Evolutionary conservation across 2,888 invertebrate genomes (phyloP), one percentile per base, ranked within the genome.

Genomic region (Leptinotarsa haldemani): DNA sequence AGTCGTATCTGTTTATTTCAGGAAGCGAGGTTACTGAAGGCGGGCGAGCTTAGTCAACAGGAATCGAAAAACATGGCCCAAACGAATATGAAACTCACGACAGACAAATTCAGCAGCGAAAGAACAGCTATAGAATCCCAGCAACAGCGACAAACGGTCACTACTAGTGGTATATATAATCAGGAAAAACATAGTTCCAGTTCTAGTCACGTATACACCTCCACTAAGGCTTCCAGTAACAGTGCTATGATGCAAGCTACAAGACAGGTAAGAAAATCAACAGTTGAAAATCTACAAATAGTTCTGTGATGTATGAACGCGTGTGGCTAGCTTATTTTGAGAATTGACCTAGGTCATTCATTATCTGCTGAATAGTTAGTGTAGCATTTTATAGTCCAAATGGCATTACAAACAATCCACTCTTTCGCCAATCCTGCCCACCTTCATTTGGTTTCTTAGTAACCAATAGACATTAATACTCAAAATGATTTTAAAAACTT

Each of bases 31-130:
- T 94, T 94, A 69, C 87, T 97, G 80, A 95, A 94, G 87, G 92
- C 95, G 70, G 95, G 94, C 71, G 96, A 96, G 86, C 89, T 95
- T 70, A 92, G 94, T 70, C 95, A 95, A 82, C 94, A 96, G 86
- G 95, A 96, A 86, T 94, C 93, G 81, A 94, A 95, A 86, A 95
- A 94, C 86, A 92, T 95, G 88, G 93, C 94, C 72, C 94, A 95
- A 64, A 92, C 94, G 58, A 94, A 94, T 85, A 94, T 95, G 89
- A 94, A 95, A 87, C 90, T 97, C 71, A 94, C 95, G 80, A 95
- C 95, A 67, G 95, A 95, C 83, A 93, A 93, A 56, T 96, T 95
- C 88, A 95, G 94, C 82, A 93, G 95, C 15, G 95, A 96, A 88
- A 94, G 96, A 85, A 91, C 91, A 82, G 89, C 90, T 50, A 86